Evolutionary conservation across 2,797 vertebrate genomes (phyloP).

Genomic region (Platyrinchus mystaceus): DNA sequence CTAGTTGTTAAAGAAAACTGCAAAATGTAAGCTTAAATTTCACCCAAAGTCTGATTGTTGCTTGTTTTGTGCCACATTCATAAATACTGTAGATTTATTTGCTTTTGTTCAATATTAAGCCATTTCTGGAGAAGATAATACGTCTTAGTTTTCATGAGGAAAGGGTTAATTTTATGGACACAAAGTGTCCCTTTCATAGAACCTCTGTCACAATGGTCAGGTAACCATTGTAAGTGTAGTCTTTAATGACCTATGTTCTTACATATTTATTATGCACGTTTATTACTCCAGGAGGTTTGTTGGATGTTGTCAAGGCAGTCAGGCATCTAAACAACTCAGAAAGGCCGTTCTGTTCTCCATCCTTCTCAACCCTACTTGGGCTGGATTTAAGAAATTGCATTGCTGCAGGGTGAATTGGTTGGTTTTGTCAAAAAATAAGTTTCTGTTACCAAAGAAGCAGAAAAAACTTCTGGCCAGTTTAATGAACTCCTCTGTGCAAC

Average conservation of each 20-base stretch:
- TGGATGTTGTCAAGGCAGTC: neutral
- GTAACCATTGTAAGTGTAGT: neutral
- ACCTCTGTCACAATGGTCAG: neutral
- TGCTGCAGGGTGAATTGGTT: neutral
- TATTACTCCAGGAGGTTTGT: neutral
- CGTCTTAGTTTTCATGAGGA: neutral
- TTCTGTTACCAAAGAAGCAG: neutral
- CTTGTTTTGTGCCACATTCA: neutral
- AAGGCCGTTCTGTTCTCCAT: neutral
- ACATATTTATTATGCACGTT: neutral
- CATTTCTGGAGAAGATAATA: neutral
- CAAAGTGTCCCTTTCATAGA: neutral
- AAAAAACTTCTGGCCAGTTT: neutral
- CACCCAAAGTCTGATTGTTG: neutral
- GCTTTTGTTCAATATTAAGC: neutral
- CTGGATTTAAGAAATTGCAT: neutral
- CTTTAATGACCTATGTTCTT: neutral
- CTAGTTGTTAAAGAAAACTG: slow-evolving; percentile 83
- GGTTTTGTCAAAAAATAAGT: neutral
- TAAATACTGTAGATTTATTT: neutral
- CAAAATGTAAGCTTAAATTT: slow-evolving; percentile 88
- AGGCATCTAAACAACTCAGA: neutral
- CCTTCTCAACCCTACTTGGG: neutral
- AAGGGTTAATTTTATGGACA: neutral
- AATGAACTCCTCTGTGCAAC: neutral